Conservation (phyloP, 2,113 vertebrate species). For the Ariopsis seemanni region DNA sequence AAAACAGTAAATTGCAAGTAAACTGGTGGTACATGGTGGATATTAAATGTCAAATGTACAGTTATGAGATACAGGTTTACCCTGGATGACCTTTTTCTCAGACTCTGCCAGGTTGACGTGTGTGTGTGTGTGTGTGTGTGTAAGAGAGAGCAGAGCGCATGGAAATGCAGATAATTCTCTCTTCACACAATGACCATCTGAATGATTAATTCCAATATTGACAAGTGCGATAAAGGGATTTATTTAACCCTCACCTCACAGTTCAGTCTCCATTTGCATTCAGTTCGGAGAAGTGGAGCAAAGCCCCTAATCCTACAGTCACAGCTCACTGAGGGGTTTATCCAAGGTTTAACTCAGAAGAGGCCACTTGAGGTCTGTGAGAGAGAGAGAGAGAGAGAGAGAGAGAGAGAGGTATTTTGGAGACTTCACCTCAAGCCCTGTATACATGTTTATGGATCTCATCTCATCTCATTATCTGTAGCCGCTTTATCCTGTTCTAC, state of each 20-base stretch:
- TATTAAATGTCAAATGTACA: not conserved
- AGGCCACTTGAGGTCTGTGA: not conserved
- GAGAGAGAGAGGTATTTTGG: not conserved
- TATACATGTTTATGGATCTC: too few species aligned
- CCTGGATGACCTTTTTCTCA: not conserved
- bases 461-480: not conserved
- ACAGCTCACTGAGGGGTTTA: constrained; percentile 51
- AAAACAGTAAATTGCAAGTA: not conserved
- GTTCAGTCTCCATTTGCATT: constrained; percentile 68
- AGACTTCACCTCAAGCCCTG: not conserved
- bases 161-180: constrained; percentile 19
- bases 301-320: constrained; percentile 56
- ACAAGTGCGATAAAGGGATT: constrained; percentile 65
- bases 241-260: constrained; percentile 46
- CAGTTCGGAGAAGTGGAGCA: constrained; percentile 59
- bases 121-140: not conserved
- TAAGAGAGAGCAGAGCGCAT: not conserved
- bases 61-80: not conserved
- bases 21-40: not conserved
- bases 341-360: constrained; percentile 33
- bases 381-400: not conserved
- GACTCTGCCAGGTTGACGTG: not conserved
- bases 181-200: constrained; percentile 49
- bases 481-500: too few species aligned
- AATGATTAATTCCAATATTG: constrained; percentile 66